phyloP scores from a whole-genome alignment of 2,888 invertebrate genomes.

The Catocala sponsa region DNA sequence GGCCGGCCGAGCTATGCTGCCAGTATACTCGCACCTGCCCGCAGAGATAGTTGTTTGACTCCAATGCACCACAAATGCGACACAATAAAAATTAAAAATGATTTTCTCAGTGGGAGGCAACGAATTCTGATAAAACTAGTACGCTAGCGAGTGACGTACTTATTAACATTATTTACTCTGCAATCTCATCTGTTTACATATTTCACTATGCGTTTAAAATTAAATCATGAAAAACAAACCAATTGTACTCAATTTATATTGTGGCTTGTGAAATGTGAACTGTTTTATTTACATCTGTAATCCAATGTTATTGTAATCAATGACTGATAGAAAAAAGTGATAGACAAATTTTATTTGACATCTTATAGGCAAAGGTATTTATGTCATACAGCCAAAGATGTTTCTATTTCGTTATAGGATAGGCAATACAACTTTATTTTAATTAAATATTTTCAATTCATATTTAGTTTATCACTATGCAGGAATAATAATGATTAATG shows the following conservation, averaged over 20 bases:
- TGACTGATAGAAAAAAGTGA: slow-evolving; percentile 7
- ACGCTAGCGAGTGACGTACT: slow-evolving; percentile 43
- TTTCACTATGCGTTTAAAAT: slow-evolving; percentile 32
- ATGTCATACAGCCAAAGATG: slow-evolving; percentile 31
- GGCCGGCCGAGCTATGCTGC: slow-evolving; percentile 66
- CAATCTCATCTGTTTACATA: slow-evolving; percentile 35
- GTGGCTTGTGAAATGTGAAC: too few species aligned
- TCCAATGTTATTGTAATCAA: slow-evolving; percentile 20
- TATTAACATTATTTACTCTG: slow-evolving; percentile 38
- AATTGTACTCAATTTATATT: slow-evolving; percentile 23
- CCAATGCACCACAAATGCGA: slow-evolving; percentile 44
- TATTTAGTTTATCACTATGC: too few species aligned
- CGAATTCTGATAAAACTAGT: slow-evolving; percentile 32
- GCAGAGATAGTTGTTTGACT: slow-evolving; percentile 57
- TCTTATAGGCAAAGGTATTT: slow-evolving; percentile 36
- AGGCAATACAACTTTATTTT: too few species aligned
- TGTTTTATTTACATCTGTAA: slow-evolving; percentile 38
- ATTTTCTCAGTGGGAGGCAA: slow-evolving; percentile 46
- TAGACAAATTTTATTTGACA: slow-evolving; percentile 33
- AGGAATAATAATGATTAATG: too few species aligned
- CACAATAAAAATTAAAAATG: slow-evolving; percentile 27
- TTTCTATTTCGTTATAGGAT: too few species aligned
- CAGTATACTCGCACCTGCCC: slow-evolving; percentile 63
- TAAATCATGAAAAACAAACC: slow-evolving; percentile 41
- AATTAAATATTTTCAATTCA: too few species aligned